Base-by-base conservation (phyloP, 2,113 vertebrate species). In the Microtus pennsylvanicus region DNA sequence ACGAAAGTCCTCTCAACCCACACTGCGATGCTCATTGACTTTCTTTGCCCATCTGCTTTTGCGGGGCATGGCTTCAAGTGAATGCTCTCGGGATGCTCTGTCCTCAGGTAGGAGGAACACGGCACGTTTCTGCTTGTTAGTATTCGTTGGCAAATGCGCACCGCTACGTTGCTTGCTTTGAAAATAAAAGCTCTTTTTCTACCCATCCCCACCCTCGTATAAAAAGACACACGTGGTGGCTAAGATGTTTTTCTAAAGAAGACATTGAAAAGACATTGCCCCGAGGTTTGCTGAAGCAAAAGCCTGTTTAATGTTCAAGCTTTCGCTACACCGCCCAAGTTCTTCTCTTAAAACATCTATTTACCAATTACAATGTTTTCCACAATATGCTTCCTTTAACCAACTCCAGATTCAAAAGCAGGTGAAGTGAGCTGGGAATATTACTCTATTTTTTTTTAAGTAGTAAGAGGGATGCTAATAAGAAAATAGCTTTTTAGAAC, bases 141-240 rank as follows among this genome's bases (percentile, higher is more conserved):
- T 98, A 98, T 98, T 98, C 97, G 97, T 95, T 95, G 96, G 93
- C 97, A 97, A 98, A 97, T 52, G 87, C 96, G 96, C 81, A 86
- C 89, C 95, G 97, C 95, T 98, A 97, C 97, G 95, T 96, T 98
- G 93, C 97, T 98, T 96, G 92, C 96, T 97, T 98, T 97, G 96
- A 97, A 97, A 98, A 97, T 93, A 98, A 97, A 98, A 97, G 87
- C 97, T 97, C 97, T 95, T 97, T 58, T 89, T 88, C 55, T 72
- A 47, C 45, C 35, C 70, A 21, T 38, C 14, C 1, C 13, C 30
- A 3, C 14, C 78, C 95, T 96, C 95, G 35, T 98, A 98, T 97
- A 96, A 95, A 98, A 98, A 97, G 96, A 97, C 80, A 94, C 3
- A 1, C 72, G 89, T 16, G 16, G 14, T 61, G 72, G 97, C 96